A percentile compares a stretch with the other conserved stretches of the same genome.
Conservation (phyloP, 2,113 vertebrate species). For the Prionailurus viverrinus region DNA sequence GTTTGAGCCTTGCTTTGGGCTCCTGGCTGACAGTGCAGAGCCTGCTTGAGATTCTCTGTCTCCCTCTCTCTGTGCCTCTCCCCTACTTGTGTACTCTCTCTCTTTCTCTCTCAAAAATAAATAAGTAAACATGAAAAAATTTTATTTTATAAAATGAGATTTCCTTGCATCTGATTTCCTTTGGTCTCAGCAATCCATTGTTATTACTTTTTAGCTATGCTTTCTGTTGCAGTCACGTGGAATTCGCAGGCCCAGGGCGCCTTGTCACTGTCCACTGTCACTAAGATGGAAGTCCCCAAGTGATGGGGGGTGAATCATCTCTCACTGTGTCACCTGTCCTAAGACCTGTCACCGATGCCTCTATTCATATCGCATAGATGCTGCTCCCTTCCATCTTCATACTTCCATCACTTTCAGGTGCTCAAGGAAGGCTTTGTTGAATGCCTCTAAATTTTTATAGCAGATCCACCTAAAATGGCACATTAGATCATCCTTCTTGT, state of each 20-base stretch:
- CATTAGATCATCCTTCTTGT: background rate
- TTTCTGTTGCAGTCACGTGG: background rate
- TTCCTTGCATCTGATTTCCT: background rate
- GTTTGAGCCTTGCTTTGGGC: too few species aligned
- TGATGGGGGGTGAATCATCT: background rate
- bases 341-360: background rate
- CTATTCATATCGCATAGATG: background rate
- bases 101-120: too few species aligned
- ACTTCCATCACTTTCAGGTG: background rate
- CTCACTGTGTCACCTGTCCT: background rate
- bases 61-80: too few species aligned
- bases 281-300: background rate
- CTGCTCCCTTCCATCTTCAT: background rate
- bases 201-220: background rate
- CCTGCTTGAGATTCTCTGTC: too few species aligned
- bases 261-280: background rate
- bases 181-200: background rate
- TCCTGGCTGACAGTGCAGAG: too few species aligned
- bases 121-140: too few species aligned
- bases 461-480: background rate
- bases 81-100: too few species aligned
- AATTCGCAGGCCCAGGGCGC: background rate
- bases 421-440: background rate
- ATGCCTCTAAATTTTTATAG: background rate
- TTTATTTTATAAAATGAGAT: constrained; percentile 19